Evolutionary conservation across 2,888 invertebrate species (phyloP), one percentile per base, ranked within the genome.

Genomic region (Prosapia bicincta): DNA sequence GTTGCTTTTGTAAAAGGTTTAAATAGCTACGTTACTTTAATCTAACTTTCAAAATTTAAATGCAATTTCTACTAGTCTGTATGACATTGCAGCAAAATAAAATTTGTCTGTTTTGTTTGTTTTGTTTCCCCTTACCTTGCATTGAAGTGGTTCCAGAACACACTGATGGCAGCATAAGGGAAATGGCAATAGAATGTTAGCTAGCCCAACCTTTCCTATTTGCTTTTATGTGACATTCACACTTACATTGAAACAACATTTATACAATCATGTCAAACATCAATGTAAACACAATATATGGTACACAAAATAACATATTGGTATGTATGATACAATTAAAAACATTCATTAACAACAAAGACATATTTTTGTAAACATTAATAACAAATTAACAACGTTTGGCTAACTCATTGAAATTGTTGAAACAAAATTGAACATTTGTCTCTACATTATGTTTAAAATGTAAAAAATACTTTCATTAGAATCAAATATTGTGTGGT

Each of bases 61-160:
- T 54, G 54, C 54, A 54, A 6, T 54, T 54, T 54, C 54, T 54
- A 54, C 54, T 54, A 54, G n/a, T 54, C 54, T 38, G 54, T 5
- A 54, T 20, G 54, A 54, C 54, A 54, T 54, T 54, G 54, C 54
- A 54, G 38, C 15, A 38, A 38, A 54, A 54, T 54, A 54, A 54
- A n/a, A n/a, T n/a, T 54, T 54, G 5, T 54, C 3, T 10, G 20
- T 54, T 7, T 7, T 38, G 13, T 13, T 54, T 54, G 10, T 54
- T 54, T 54, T 20, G 5, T 54, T 54, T 54, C 20, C 65, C 78
- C 96, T 96, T 96, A 97, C 97, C 97, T 96, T 91, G 95, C 93
- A 88, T 96, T 96, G 94, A 97, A 96, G 94, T 96, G 95, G 91
- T 95, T 96, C 97, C 96, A 96, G 93, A 96, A 96, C 90, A 96